phyloP scores from a whole-genome alignment of 1,140 invertebrate genomes.

The Formica selysi region DNA sequence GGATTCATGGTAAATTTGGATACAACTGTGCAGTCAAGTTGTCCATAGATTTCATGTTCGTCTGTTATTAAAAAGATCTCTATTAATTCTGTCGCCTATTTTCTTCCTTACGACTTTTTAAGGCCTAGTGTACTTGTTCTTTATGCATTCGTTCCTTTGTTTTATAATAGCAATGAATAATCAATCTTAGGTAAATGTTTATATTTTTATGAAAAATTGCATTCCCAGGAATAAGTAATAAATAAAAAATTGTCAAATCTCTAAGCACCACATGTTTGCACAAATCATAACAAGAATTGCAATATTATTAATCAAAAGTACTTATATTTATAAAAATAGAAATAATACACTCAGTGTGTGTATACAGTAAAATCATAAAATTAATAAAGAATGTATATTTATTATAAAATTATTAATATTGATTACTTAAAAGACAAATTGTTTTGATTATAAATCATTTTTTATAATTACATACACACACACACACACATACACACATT shows the following conservation, averaged over 20 bases:
- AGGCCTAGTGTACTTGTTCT: not conserved
- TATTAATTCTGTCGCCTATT: not conserved
- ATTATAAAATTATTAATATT: too few species aligned
- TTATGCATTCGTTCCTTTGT: not conserved
- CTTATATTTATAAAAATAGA: not conserved
- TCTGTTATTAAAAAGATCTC: constrained; percentile 24
- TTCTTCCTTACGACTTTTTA: not conserved
- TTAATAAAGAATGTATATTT: too few species aligned
- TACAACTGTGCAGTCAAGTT: constrained; percentile 12
- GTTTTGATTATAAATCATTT: too few species aligned
- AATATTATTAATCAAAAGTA: not conserved
- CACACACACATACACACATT: too few species aligned
- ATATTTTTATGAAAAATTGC: not conserved
- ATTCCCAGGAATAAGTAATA: not conserved
- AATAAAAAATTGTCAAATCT: not conserved
- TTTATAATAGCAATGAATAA: not conserved
- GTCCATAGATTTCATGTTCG: not conserved
- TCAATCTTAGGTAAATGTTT: not conserved
- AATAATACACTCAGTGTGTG: not conserved
- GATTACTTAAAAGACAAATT: too few species aligned
- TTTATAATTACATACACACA: too few species aligned
- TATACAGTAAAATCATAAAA: not conserved
- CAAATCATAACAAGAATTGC: not conserved
- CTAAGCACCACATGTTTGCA: not conserved
- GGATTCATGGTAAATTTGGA: not conserved